Conservation (phyloP, 2,113 vertebrate genomes). For the Channa argus region DNA sequence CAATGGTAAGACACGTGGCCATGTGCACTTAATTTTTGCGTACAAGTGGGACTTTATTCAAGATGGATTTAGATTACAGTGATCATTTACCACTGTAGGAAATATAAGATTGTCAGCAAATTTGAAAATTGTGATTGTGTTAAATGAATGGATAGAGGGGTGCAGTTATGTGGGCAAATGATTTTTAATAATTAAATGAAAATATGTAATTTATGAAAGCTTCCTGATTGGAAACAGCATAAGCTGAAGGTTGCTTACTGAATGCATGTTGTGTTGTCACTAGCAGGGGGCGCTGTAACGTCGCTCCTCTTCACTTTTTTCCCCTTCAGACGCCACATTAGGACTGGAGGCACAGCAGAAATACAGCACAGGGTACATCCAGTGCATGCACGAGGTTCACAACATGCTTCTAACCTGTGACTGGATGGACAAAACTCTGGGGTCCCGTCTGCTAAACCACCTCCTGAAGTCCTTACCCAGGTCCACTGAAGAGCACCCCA, state of each 20-base stretch:
- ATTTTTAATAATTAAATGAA: neutral
- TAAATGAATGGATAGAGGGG: neutral
- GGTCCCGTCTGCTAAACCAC: constrained; percentile 89
- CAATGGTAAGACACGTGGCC: constrained; percentile 79
- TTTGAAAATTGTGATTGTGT: neutral
- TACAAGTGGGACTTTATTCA: no score
- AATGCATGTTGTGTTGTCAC: neutral
- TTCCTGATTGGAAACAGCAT: neutral
- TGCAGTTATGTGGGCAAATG: neutral
- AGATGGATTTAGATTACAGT: neutral
- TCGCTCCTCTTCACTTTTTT: neutral
- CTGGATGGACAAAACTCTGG: constrained; percentile 92
- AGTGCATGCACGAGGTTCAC: constrained; percentile 93
- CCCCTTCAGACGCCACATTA: constrained; percentile 77
- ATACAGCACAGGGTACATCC: constrained; percentile 92
- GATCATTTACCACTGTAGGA: neutral
- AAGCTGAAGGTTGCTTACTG: neutral
- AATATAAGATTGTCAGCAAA: no score
- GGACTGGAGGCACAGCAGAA: constrained; percentile 88
- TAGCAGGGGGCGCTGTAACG: constrained; percentile 44
- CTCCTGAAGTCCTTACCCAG: constrained; percentile 88
- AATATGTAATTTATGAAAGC: no score
- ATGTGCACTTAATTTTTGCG: neutral
- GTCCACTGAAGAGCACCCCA: constrained; percentile 71
- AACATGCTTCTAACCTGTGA: constrained; percentile 91